phyloP scores from a whole-genome alignment of 1,140 invertebrate genomes.

The Micrasema longulum region DNA sequence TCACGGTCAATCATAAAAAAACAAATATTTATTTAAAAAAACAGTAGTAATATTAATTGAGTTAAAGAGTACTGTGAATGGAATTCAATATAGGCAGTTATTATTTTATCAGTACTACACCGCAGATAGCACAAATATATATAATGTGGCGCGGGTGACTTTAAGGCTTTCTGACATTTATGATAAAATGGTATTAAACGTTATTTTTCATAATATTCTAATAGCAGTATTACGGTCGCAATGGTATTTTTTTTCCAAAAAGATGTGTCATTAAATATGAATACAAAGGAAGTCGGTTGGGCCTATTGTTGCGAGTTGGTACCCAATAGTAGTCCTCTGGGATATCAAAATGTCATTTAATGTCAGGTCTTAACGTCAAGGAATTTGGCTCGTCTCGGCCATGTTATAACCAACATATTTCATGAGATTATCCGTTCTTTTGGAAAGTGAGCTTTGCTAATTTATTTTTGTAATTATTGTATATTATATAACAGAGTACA shows the following conservation, averaged over 20 bases:
- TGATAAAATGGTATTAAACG: not conserved
- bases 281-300: slow-evolving; percentile 34
- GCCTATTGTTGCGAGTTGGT: slow-evolving; percentile 34
- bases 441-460: not conserved
- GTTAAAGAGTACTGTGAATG: no score
- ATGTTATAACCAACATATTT: slow-evolving; percentile 26
- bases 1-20: no score
- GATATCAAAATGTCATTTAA: slow-evolving; percentile 50
- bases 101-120: no score
- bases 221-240: slow-evolving; percentile 20
- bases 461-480: no score
- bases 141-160: no score
- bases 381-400: slow-evolving; percentile 17
- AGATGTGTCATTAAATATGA: slow-evolving; percentile 42
- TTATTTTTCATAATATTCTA: slow-evolving; percentile 24
- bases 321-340: slow-evolving; percentile 41
- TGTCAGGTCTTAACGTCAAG: slow-evolving; percentile 40
- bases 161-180: slow-evolving; percentile 13
- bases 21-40: no score
- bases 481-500: no score
- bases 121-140: no score
- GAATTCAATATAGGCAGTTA: no score
- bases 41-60: no score
- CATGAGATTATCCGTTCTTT: not conserved
- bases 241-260: slow-evolving; percentile 26